Conservation (phyloP, 2,113 vertebrate species). For the Macaca mulatta region DNA sequence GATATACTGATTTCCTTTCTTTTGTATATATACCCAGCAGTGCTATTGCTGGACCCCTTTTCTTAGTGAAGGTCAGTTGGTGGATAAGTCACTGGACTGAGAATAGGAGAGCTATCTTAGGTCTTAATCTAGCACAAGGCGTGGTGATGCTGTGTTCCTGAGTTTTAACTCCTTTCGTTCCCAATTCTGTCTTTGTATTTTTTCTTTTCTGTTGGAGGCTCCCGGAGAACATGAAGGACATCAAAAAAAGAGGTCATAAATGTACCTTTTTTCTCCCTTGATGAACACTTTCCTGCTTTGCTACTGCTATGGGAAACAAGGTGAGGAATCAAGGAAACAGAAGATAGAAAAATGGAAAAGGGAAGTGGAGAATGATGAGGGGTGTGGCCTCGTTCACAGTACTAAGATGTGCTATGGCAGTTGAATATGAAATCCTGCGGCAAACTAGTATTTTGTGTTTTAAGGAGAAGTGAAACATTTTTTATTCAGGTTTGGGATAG, state of each 20-base stretch:
- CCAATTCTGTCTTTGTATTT: background rate
- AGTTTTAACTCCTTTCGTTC: background rate
- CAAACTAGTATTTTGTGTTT: background rate
- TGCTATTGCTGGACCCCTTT: background rate
- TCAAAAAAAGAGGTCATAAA: background rate
- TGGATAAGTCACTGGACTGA: background rate
- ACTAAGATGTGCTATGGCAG: background rate
- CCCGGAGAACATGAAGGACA: background rate
- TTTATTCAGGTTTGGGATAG: background rate
- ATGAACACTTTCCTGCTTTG: background rate
- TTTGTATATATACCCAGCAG: background rate
- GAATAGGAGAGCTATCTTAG: background rate
- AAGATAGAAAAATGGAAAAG: background rate
- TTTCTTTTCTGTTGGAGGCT: background rate
- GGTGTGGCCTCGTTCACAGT: background rate
- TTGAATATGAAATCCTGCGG: background rate
- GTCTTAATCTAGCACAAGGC: background rate
- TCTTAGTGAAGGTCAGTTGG: background rate
- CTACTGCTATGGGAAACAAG: background rate
- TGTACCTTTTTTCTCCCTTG: background rate
- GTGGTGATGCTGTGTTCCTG: background rate
- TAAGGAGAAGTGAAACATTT: background rate
- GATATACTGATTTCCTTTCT: background rate
- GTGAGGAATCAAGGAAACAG: background rate
- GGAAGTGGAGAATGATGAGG: background rate